Conservation (phyloP, 2,888 invertebrate species). For the Gastracanthus pulcherrimus region DNA sequence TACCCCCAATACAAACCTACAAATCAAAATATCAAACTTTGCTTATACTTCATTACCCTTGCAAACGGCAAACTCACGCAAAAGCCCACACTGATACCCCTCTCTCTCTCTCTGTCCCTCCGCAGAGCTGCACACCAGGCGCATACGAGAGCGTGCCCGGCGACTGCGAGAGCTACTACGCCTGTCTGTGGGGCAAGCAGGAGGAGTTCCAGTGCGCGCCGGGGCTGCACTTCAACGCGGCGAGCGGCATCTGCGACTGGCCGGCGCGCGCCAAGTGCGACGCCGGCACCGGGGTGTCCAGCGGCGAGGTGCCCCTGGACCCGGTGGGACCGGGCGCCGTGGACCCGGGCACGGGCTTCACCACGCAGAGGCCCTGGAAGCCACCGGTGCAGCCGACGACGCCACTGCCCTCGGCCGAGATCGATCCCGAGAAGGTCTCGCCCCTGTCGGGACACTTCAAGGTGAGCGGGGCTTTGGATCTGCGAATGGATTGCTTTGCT, state of each 20-base stretch:
- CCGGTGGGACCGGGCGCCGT: background rate
- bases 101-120: no score
- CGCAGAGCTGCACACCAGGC: conserved; percentile 68
- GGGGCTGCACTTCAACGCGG: conserved; percentile 86
- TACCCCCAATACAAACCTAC: no score
- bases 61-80: no score
- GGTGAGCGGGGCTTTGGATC: conserved; percentile 62
- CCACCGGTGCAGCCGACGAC: conserved; percentile 62
- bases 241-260: conserved; percentile 87
- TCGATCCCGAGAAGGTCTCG: conserved; percentile 77
- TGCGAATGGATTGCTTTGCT: background rate
- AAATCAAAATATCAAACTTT: no score
- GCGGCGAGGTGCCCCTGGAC: background rate
- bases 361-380: background rate
- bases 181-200: conserved; percentile 89
- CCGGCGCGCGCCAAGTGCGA: conserved; percentile 83
- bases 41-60: no score
- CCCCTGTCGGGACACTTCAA: conserved; percentile 85
- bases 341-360: background rate
- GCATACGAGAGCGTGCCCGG: conserved; percentile 77
- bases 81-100: no score
- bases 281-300: conserved; percentile 24
- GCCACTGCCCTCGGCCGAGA: conserved; percentile 74
- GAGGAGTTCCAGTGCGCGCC: conserved; percentile 87
- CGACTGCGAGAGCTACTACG: conserved; percentile 86